A percentile compares a stretch with the other conserved stretches of the same genome.
Evolutionary conservation across 2,113 vertebrate genomes (phyloP).

Genomic region (Catharus fuscescens): DNA sequence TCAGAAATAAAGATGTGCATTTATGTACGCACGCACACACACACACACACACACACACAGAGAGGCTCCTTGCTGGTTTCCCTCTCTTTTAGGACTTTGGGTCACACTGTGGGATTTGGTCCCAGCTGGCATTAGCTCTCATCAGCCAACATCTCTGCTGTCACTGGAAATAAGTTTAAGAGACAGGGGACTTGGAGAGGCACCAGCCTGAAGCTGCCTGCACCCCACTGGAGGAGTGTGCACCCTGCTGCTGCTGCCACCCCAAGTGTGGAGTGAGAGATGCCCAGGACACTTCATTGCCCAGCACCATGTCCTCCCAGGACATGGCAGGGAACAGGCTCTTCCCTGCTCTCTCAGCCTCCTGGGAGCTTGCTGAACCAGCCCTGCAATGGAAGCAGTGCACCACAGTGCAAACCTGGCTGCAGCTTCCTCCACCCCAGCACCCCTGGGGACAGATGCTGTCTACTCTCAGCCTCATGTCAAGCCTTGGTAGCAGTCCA

Average conservation of each 20-base stretch:
- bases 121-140: background rate
- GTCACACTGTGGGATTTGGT: background rate
- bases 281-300: background rate
- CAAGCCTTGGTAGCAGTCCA: background rate
- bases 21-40: background rate
- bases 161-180: background rate
- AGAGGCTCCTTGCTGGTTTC: background rate
- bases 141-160: background rate
- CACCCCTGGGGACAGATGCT: background rate
- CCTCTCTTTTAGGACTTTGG: background rate
- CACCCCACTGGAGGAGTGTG: accelerated
- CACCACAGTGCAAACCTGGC: no score
- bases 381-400: background rate
- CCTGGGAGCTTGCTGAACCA: background rate
- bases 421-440: background rate
- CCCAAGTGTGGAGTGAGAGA: accelerated
- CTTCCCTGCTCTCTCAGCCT: background rate
- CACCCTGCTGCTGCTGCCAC: background rate
- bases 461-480: background rate
- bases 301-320: background rate
- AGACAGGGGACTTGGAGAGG: background rate
- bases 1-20: background rate
- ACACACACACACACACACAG: background rate
- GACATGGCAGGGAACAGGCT: accelerated
- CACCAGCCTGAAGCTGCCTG: accelerated